Base-by-base conservation (phyloP, 2,888 invertebrate genomes). In the Eupithecia centaureata region DNA sequence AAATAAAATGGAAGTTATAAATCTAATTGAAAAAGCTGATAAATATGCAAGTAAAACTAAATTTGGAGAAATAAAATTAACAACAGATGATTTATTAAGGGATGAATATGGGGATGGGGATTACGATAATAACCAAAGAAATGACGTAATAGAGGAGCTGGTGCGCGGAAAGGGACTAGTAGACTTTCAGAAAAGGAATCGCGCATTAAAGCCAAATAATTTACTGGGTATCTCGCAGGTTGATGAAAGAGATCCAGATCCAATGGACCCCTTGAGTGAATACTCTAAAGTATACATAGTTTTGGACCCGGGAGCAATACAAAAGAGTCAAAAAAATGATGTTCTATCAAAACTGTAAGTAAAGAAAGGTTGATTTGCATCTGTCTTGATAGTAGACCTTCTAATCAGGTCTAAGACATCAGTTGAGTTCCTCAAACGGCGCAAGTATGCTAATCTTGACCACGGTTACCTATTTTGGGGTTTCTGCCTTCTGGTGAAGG, bases 201-300 rank as follows among this genome's bases (percentile, higher is more conserved):
- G 67, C 52, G 56, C 30, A 22, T 30, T 74, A 7, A 67, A 28
- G 27, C 73, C 73, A 18, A 73, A 71, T 65, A 67, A 67, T 27
- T 71, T 76, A 58, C 51, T 70, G 4, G 42, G 15, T 4, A 22
- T 18, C 35, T 13, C 35, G 10, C 57, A 66, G 15, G 51, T 42
- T 13, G 51, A 66, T 61, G 67, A 74, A 33, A 72, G 54, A 22
- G 61, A 72, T 47, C 54, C 54, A 7, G 64, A 70, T 51, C 33
- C 62, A 27, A 47, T 61, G 18, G 63, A 32, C 22, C 70, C 69
- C 61, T 67, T 79, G 2, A 76, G 79, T 56, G 77, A 82, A 28
- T 86, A 86, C 77, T 86, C 87, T 2, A 86, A 86, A 77, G 75
- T 90, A 56, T 87, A 83, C 57, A 74, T 91, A 18, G 75, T 91